phyloP scores from a whole-genome alignment of 2,113 vertebrate genomes.

The Tyrannus savana region DNA sequence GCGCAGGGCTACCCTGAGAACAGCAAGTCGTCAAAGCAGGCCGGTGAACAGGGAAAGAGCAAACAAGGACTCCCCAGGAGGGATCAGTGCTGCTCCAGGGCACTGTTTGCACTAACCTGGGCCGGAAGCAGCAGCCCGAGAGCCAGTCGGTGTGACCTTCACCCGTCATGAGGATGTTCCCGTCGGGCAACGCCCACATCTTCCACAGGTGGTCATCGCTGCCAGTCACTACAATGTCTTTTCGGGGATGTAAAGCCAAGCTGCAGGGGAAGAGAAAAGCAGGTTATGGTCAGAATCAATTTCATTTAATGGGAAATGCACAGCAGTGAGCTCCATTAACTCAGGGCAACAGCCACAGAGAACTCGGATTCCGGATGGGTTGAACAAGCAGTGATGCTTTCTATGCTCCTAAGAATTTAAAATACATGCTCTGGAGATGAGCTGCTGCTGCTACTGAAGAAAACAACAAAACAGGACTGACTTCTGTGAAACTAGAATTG shows the following conservation, averaged over 20 bases:
- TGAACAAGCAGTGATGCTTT: background rate
- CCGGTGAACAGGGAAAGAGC: background rate
- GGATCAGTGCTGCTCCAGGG: background rate
- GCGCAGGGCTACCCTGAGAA: background rate
- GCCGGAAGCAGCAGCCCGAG: slow-evolving; percentile 80
- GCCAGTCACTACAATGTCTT: slow-evolving; percentile 68
- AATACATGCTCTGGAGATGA: background rate
- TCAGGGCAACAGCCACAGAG: background rate
- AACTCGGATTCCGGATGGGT: background rate
- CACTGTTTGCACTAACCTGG: slow-evolving; percentile 72
- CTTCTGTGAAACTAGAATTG: background rate
- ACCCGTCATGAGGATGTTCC: slow-evolving; percentile 74
- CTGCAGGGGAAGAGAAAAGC: slow-evolving; percentile 25
- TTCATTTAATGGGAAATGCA: background rate
- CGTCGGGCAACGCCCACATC: slow-evolving; percentile 72
- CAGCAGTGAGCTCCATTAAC: background rate
- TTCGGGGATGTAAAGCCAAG: slow-evolving; percentile 71
- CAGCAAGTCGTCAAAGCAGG: slow-evolving; percentile 29
- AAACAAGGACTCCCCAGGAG: background rate
- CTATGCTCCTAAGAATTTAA: background rate
- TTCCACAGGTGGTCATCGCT: slow-evolving; percentile 82
- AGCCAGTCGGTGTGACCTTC: slow-evolving; percentile 84
- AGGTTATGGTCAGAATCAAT: background rate
- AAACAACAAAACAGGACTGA: background rate
- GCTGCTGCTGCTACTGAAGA: background rate